Base-by-base conservation (phyloP, 2,888 invertebrate genomes). In the Drosophila pegasa region DNA sequence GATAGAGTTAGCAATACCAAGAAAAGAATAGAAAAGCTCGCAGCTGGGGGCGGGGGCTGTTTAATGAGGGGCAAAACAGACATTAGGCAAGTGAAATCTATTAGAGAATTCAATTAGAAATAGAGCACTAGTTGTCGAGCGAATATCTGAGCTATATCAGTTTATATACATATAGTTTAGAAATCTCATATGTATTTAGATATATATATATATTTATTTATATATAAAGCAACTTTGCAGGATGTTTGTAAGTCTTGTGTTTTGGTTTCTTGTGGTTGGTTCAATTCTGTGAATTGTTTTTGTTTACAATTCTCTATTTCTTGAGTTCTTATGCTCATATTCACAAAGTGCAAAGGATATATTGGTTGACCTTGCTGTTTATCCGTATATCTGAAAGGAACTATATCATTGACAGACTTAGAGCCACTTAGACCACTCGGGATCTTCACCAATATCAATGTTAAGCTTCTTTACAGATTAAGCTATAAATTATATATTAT, bases 1-100 rank as follows among this genome's bases (percentile, higher is more conserved):
- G 25, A 57, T 66, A 55, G 56, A 48, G 27, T 65, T 40, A 6
- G n/a, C 43, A 45, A 22, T 50, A 6, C 27, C 2, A 27, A 10
- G 10, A 45, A 5, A 45, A n/a, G 14, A 45, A 5, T 27, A n/a
- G 14, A 25, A n/a, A 35, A 35, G 22, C 22, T 2, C n/a, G 2
- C n/a, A 16, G 0, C 27, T 12, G 1, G 7, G 2, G 5, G 12
- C 4, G 16, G 16, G 0, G 1, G 6, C 3, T 27, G 7, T 45
- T 27, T 12, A 16, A 45, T 29, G 27, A 27, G 16, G 16, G 27
- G 2, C 2, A 7, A 14, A 2, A n/a, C 2, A 25, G 22, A 41
- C 3, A 8, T 9, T n/a, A n/a, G 22, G 3, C 0, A 10, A 29
- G 3, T 12, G 6, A 5, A 16, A 12, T 29, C 12, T 45, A 16